Conservation (phyloP, 2,113 vertebrate genomes). For the Pardalotus punctatus region DNA sequence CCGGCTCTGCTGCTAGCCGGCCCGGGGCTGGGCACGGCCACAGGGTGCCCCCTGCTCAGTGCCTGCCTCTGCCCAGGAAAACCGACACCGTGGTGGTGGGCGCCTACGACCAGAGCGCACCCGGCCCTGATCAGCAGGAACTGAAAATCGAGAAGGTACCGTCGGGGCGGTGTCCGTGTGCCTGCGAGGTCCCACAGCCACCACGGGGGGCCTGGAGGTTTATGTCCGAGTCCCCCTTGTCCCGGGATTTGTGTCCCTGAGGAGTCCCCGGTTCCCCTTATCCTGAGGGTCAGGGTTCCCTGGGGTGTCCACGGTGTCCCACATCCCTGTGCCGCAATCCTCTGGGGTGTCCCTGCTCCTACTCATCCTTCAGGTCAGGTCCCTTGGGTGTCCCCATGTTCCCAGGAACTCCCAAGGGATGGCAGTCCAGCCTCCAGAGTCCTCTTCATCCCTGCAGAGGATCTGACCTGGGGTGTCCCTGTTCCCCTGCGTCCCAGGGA, state of each 20-base stretch:
- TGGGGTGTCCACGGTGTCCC: accelerated
- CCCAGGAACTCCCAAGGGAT: neutral
- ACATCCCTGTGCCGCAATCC: neutral
- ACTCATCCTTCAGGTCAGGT: no score
- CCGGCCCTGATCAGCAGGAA: constrained; percentile 69
- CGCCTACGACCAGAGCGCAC: constrained; percentile 77
- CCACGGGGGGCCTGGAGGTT: accelerated
- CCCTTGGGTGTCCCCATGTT: neutral
- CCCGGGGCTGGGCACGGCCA: neutral
- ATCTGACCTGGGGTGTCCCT: neutral
- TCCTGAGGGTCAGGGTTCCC: neutral
- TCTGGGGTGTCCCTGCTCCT: neutral
- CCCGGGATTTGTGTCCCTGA: neutral
- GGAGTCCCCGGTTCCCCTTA: neutral
- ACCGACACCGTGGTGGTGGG: constrained; percentile 81
- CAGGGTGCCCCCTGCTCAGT: neutral
- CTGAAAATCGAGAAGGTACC: constrained; percentile 74
- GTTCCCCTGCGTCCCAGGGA: neutral
- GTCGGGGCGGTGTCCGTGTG: accelerated
- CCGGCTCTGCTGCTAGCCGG: no score
- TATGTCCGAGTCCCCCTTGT: neutral
- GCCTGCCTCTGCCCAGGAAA: constrained; percentile 56
- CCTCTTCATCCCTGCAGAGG: neutral
- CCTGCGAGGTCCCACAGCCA: neutral
- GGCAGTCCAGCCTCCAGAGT: neutral